Conservation (phyloP, 2,797 vertebrate species). For the Pipistrellus pipistrellus region DNA sequence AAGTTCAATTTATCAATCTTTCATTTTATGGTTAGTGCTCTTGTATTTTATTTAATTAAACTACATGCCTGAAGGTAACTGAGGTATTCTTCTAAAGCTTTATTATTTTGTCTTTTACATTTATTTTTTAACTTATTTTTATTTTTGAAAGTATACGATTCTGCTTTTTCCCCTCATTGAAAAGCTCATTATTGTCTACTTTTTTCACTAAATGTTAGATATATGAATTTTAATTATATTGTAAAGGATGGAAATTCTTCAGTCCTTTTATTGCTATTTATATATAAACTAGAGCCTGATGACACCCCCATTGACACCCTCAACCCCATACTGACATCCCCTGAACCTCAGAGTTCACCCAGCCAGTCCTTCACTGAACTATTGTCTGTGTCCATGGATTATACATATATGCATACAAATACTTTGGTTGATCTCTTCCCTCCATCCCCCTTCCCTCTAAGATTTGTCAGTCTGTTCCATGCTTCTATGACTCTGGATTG, state of each 20-base stretch:
- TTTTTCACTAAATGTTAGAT: background rate
- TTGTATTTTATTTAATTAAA: conserved; percentile 4
- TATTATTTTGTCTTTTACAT: background rate
- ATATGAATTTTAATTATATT: background rate
- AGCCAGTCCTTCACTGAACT: too few species aligned
- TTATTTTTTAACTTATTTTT: background rate
- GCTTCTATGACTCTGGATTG: background rate
- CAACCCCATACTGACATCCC: too few species aligned
- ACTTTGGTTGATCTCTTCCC: too few species aligned
- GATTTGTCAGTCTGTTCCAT: too few species aligned
- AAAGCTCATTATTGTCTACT: background rate
- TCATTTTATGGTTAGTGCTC: background rate
- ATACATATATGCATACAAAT: too few species aligned
- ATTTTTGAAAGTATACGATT: too few species aligned
- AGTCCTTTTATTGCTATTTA: background rate
- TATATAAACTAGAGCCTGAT: background rate
- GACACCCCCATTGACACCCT: too few species aligned
- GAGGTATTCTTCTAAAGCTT: background rate
- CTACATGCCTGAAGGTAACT: background rate
- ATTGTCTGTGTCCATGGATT: too few species aligned
- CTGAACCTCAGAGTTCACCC: too few species aligned
- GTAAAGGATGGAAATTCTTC: background rate
- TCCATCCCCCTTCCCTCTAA: too few species aligned
- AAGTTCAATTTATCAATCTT: background rate
- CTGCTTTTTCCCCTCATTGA: too few species aligned